Evolutionary conservation across 2,113 vertebrate species (phyloP), one percentile per base, ranked within the genome.

Genomic region (Macquaria australasica): DNA sequence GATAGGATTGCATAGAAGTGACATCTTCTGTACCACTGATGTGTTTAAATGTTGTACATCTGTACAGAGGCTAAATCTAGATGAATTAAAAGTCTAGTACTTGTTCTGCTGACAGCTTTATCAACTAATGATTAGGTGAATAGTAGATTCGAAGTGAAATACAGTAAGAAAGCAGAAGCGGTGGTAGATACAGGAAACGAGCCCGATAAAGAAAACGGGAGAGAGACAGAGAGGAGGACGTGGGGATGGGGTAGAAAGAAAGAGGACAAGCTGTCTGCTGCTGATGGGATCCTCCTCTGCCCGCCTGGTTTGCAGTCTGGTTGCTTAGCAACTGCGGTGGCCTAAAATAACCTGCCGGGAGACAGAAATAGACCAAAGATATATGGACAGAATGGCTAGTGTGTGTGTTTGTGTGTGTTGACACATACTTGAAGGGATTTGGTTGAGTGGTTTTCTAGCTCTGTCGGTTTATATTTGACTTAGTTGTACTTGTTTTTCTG

Each of bases 281-380:
- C 92, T 89, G 91, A 89, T 83, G 93, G 93, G 90, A 94, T 90
- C 88, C 91, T 93, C 90, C 80, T 91, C 77, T 84, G 77, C 90
- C 73, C 83, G 80, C 91, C 93, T 89, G 85, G 89, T 88, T 90
- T 90, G 82, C 93, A 88, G 94, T 93, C 92, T 93, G 93, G 94
- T 95, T 90, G 91, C 94, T 88, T 92, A 92, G 94, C 90, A 94
- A 95, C 94, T 91, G 92, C 88, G 48, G 89, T 78, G 76, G 88
- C 94, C 93, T 74, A 90, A 94, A 94, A 95, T 95, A 94, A 94
- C 93, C 91, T 87, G 86, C 88, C 62, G 39, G 51, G 79, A 88
- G 92, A 94, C 91, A 88, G 89, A 95, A 94, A 94, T 95, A 95
- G 93, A 93, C 90, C 90, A 87, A 82, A 92, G 91, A 93, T 89